Evolutionary conservation across 92 coral and sea anemone genomes (phyloP).

Genomic region (Parazoanthus darwini): DNA sequence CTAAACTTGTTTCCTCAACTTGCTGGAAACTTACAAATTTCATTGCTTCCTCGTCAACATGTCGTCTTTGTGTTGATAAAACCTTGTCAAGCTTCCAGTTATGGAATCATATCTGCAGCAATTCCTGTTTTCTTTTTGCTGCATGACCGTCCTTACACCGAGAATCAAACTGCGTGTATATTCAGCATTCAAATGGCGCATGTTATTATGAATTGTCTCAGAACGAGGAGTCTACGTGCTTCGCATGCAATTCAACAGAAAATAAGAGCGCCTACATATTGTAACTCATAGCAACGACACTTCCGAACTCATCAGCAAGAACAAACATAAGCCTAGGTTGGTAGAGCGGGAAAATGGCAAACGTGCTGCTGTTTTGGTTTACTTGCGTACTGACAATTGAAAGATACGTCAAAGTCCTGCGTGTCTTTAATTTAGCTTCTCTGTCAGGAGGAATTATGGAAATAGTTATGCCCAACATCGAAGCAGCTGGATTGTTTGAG

Average conservation of each 20-base stretch:
- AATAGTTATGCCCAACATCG: background rate
- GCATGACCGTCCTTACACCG: background rate
- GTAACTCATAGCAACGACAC: background rate
- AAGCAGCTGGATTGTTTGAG: background rate
- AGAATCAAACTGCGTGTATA: background rate
- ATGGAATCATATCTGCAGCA: background rate
- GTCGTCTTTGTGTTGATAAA: background rate
- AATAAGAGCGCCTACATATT: background rate
- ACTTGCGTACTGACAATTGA: too few relatives aligned
- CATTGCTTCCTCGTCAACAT: background rate
- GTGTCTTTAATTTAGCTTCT: too few relatives aligned
- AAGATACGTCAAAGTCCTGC: too few relatives aligned
- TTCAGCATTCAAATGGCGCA: background rate
- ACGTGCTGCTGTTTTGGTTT: too few relatives aligned
- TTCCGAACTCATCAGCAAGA: background rate
- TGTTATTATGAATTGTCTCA: background rate
- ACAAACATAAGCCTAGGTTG: background rate
- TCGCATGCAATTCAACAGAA: background rate
- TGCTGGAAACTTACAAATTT: too few relatives aligned
- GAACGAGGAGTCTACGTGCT: background rate
- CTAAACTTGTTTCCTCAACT: background rate
- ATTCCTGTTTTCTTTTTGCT: too few relatives aligned
- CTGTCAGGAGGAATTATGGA: too few relatives aligned
- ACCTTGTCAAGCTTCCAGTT: background rate
- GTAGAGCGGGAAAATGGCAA: too few relatives aligned